A percentile compares a stretch with the other conserved stretches of the same genome.
These are phyloP conservation scores for Thymelicus lineola DNA, from an alignment of 2,888 invertebrate genomes.

Conservation along the genomic window DNA sequence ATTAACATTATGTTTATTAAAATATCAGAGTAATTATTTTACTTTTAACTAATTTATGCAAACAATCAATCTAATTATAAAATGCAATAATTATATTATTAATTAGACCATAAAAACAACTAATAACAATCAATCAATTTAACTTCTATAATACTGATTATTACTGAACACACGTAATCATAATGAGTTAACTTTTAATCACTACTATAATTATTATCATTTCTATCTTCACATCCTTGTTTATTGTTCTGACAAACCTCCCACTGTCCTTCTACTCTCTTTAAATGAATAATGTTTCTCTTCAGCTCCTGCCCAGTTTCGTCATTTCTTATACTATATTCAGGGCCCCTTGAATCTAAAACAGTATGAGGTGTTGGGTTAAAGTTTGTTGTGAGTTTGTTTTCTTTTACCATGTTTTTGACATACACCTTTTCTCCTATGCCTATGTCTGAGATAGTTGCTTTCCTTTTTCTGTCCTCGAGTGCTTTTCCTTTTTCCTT, in stretches of 20 bases:
- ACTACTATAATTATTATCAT: too few relatives aligned
- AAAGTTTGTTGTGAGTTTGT: slow-evolving; percentile 30
- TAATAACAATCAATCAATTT: too few relatives aligned
- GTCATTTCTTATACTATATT: not conserved
- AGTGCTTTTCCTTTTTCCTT: slow-evolving; percentile 42
- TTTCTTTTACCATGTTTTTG: slow-evolving; percentile 37
- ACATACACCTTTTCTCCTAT: slow-evolving; percentile 41
- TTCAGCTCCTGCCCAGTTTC: not conserved
- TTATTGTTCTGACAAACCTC: not conserved
- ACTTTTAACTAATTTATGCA: too few relatives aligned
- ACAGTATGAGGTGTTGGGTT: not conserved
- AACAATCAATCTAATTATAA: too few relatives aligned
- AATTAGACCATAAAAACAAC: too few relatives aligned
- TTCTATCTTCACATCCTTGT: not conserved
- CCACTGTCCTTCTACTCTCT: not conserved
- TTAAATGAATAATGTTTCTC: not conserved
- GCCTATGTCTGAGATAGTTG: slow-evolving; percentile 13
- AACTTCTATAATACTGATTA: too few relatives aligned
- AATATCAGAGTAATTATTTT: too few relatives aligned
- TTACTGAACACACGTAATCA: too few relatives aligned
- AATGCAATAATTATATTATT: too few relatives aligned
- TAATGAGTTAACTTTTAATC: too few relatives aligned
- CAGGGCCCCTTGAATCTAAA: not conserved
- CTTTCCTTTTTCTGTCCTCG: slow-evolving; percentile 39
- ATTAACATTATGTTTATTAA: too few relatives aligned